phyloP scores from a whole-genome alignment of 2,888 invertebrate species.

The Diaprepes abbreviatus region DNA sequence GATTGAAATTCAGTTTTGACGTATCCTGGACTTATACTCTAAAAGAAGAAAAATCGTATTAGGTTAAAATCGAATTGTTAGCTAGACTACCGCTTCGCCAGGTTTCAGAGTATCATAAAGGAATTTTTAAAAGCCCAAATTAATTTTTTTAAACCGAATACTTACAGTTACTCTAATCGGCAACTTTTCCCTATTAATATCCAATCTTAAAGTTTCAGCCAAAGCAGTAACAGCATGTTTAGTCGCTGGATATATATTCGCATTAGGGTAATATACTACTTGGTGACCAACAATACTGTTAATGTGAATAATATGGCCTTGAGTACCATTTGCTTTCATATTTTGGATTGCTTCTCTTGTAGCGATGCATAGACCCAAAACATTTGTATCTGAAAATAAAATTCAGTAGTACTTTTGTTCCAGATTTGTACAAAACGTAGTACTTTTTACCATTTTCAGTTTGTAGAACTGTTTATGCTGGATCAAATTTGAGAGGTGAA shows the following conservation, averaged over 20 bases:
- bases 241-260: slow-evolving; percentile 44
- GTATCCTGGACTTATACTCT: slow-evolving; percentile 57
- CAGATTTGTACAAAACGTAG: no score
- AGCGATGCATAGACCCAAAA: slow-evolving; percentile 47
- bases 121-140: no score
- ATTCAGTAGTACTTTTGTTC: no score
- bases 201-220: slow-evolving; percentile 48
- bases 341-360: slow-evolving; percentile 54
- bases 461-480: no score
- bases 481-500: no score
- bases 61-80: no score
- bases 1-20: slow-evolving; percentile 51
- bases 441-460: no score
- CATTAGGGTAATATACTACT: slow-evolving; percentile 46
- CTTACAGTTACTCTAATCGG: slow-evolving; percentile 51
- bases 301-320: slow-evolving; percentile 58
- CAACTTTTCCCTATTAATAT: slow-evolving; percentile 35
- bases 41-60: slow-evolving; percentile 17
- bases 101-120: no score
- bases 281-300: slow-evolving; percentile 56
- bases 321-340: slow-evolving; percentile 54
- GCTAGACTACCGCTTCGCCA: no score
- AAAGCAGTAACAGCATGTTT: slow-evolving; percentile 48
- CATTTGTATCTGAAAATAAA: slow-evolving; percentile 31
- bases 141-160: not conserved